These are phyloP conservation scores for Sphenopsis melanotis DNA, from an alignment of 2,797 vertebrate species.

Conservation along the genomic window DNA sequence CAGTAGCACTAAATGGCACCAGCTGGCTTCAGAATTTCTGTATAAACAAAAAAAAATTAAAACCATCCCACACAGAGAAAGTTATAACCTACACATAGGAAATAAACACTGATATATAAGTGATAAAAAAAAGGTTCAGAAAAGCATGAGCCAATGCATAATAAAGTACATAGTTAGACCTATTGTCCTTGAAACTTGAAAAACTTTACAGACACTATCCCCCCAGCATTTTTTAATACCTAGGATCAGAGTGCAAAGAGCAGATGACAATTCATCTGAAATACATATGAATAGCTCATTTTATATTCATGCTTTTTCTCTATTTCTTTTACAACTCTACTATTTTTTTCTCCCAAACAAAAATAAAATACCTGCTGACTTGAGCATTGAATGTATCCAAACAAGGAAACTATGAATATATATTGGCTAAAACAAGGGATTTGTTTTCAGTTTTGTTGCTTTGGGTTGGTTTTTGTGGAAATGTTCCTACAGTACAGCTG, in stretches of 20 bases:
- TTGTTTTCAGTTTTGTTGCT: not conserved
- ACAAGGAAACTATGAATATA: slow-evolving; percentile 24
- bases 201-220: not conserved
- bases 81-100: not conserved
- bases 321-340: not conserved
- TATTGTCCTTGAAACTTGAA: not conserved
- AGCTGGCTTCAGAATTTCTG: not conserved
- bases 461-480: not conserved
- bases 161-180: not conserved
- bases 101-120: not conserved
- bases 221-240: not conserved
- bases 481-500: not conserved
- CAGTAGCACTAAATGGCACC: not conserved
- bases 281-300: not conserved
- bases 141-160: not conserved
- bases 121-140: not conserved
- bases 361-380: not conserved
- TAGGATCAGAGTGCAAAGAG: not conserved
- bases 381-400: not conserved
- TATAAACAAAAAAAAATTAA: not conserved
- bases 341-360: not conserved
- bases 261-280: not conserved
- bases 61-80: not conserved
- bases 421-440: slow-evolving; percentile 24
- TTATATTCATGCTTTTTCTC: not conserved